phyloP scores from a whole-genome alignment of 2,888 invertebrate genomes.

The Leucoptera coffeella region DNA sequence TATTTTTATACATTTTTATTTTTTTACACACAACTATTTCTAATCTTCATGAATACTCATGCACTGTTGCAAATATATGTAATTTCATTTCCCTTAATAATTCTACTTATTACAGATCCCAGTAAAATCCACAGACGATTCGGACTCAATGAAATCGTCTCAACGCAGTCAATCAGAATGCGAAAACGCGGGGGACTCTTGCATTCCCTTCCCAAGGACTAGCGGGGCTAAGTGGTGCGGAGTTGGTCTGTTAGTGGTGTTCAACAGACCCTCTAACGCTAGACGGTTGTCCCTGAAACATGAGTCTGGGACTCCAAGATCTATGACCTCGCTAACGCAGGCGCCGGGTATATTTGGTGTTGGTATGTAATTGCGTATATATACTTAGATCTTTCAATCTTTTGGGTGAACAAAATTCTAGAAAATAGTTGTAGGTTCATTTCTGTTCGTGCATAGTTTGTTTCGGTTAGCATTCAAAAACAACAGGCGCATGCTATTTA shows the following conservation, averaged over 20 bases:
- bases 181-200: conserved; percentile 61
- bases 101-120: conserved; percentile 25
- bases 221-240: conserved; percentile 91
- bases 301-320: conserved; percentile 68
- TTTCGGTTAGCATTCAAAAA: no score
- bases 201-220: conserved; percentile 90
- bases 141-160: conserved; percentile 39
- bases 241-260: conserved; percentile 79
- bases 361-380: no score
- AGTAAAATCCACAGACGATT: conserved; percentile 48
- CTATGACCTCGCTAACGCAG: conserved; percentile 38
- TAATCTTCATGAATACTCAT: not conserved
- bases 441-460: no score
- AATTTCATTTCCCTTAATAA: no score
- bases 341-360: conserved; percentile 27
- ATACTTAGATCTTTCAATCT: no score
- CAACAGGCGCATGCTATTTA: no score
- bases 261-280: conserved; percentile 68
- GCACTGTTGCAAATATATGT: no score
- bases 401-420: no score
- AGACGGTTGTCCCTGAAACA: conserved; percentile 61
- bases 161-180: conserved; percentile 43
- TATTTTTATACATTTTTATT: not conserved
- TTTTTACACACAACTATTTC: not conserved
- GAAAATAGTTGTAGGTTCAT: not conserved